Evolutionary conservation across 2,888 invertebrate species (phyloP), one percentile per base, ranked within the genome.

Genomic region (Spatulosminthurus flaviceps): DNA sequence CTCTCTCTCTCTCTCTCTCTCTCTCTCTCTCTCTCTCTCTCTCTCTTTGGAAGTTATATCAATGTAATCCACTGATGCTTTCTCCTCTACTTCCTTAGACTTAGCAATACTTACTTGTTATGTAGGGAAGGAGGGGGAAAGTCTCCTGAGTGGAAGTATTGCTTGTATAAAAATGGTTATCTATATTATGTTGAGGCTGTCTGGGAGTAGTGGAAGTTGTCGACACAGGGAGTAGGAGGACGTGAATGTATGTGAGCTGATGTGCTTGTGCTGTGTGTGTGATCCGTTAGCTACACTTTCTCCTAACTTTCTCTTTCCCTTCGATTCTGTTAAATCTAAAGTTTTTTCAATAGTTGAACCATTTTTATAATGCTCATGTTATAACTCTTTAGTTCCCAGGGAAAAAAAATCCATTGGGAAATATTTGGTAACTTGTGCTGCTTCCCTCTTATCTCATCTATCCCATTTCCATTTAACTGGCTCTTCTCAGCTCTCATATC

Each of bases 261-360:
- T n/a, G n/a, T n/a, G n/a, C n/a, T n/a, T n/a, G n/a, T n/a, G n/a
- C n/a, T n/a, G n/a, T n/a, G n/a, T n/a, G n/a, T n/a, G n/a, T n/a
- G n/a, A n/a, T n/a, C n/a, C n/a, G n/a, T 34, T 34, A 4, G 5
- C 4, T 34, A 34, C 51, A 13, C 16, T 9, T 1, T n/a, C 7
- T 51, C 51, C n/a, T 51, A 51, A 51, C 51, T 51, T 51, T 51
- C n/a, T 51, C 51, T 11, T 13, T 13, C 51, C 16, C 16, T 2
- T 16, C 19, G n/a, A 51, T 51, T n/a, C 51, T 9, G 16, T 51
- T 51, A 51, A 51, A 51, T 51, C 51, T 51, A 51, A 51, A 51
- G 51, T 51, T 51, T 51, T 51, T 51, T 51, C 51, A 51, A 51
- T 51, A 51, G 51, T 51, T 51, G 51, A 51, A 51, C 51, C 51